A percentile compares a stretch with the other conserved stretches of the same genome.
These are phyloP conservation scores for Amiota communis DNA, from an alignment of 2,888 invertebrate genomes.

Conservation along the genomic window DNA sequence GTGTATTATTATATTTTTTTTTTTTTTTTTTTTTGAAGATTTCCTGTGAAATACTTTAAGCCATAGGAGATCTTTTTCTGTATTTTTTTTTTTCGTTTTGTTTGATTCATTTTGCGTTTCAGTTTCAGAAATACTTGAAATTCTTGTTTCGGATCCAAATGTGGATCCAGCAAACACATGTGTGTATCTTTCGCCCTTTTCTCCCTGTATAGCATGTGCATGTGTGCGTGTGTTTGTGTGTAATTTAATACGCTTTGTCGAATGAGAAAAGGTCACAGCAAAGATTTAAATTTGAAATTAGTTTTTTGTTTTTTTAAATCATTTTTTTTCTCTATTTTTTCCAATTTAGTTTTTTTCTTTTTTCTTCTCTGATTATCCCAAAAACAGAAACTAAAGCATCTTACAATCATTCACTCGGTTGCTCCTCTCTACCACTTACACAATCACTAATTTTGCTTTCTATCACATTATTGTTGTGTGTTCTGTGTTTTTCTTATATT, in stretches of 20 bases:
- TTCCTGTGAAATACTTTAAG: constrained; percentile 68
- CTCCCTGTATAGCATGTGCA: constrained; percentile 14
- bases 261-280: constrained; percentile 61
- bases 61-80: constrained; percentile 47
- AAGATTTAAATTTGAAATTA: constrained; percentile 63
- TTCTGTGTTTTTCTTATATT: not conserved
- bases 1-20: constrained; percentile 11
- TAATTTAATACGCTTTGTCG: constrained; percentile 60
- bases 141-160: constrained; percentile 56
- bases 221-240: constrained; percentile 35
- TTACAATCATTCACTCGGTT: not conserved
- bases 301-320: constrained; percentile 43
- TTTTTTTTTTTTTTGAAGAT: constrained; percentile 56
- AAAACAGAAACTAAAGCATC: constrained; percentile 32
- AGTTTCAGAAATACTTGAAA: constrained; percentile 66
- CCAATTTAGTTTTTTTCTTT: constrained; percentile 5
- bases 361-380: constrained; percentile 9
- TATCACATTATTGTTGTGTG: not conserved
- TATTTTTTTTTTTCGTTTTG: constrained; percentile 14
- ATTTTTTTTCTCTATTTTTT: not conserved
- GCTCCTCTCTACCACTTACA: not conserved
- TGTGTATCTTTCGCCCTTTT: constrained; percentile 17
- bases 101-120: constrained; percentile 44
- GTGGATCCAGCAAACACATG: not conserved
- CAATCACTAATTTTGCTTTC: constrained; percentile 5